phyloP scores from a whole-genome alignment of 35 echinoderm and acorn worm species.

The Apostichopus californicus region DNA sequence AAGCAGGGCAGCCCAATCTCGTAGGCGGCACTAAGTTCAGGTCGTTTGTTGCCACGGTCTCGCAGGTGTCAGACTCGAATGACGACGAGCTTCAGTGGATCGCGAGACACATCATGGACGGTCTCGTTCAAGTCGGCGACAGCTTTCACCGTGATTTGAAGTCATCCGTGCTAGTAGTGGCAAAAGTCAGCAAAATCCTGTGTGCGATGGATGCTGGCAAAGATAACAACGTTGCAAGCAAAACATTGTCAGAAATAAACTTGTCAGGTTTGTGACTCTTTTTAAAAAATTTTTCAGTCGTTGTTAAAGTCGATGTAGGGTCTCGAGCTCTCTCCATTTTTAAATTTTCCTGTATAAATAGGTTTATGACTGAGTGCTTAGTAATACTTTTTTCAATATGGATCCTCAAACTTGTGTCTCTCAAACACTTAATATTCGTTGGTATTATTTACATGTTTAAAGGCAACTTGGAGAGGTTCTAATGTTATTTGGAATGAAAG shows the following conservation, averaged over 20 bases:
- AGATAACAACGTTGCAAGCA: not conserved
- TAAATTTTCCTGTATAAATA: too few species aligned
- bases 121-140: not conserved
- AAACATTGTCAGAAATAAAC: not conserved
- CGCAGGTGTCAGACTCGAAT: not conserved
- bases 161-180: slow-evolving; percentile 21
- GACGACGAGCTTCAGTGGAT: slow-evolving; percentile 23
- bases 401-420: too few species aligned
- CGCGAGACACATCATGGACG: not conserved
- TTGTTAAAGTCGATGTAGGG: too few species aligned
- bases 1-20: not conserved
- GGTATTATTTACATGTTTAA: too few species aligned
- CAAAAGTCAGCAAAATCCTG: slow-evolving; percentile 16
- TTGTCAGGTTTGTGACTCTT: too few species aligned
- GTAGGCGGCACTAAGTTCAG: not conserved
- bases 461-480: too few species aligned
- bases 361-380: too few species aligned
- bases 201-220: not conserved
- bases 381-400: too few species aligned
- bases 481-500: too few species aligned
- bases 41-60: not conserved
- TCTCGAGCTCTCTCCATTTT: too few species aligned
- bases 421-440: too few species aligned
- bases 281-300: too few species aligned
- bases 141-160: not conserved